Base-by-base conservation (phyloP, 2,113 vertebrate species). In the Notiomystis cincta region DNA sequence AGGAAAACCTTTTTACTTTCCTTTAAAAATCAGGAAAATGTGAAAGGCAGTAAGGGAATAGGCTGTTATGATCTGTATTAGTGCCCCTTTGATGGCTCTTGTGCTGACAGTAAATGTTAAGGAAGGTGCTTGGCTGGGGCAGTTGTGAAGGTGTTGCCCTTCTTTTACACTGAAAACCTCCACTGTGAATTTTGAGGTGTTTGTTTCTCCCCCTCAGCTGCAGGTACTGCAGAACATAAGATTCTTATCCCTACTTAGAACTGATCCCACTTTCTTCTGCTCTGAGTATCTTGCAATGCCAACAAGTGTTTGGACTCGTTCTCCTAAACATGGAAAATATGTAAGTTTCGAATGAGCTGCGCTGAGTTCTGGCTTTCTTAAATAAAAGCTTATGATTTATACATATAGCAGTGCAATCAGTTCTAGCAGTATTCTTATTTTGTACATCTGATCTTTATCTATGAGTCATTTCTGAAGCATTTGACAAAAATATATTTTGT, bases 251-350 rank as follows among this genome's bases (percentile, higher is more conserved):
- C 50, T 92, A 97, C 97, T 96, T 96, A 54, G 96, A 97, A 60
- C 42, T 75, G 31, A 87, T 84, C 15, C 78, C 22, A 16, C 91
- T 93, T 84, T 95, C 90, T 79, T 93, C 83, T 81, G 82, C 53
- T 93, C 93, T 87, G 91, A 96, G 93, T 47, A 65, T 57, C 61
- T 95, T 98, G 77, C 96, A 97, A 82, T 97, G 72, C 96, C 98
- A 98, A 24, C 94, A 97, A 76, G 42, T 73, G 33, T 28, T 79
- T 70, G 84, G 82, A 79, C 44, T 97, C 96, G 94, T 97, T 94
- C 91, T 98, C 73, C 96, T 98, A 79, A 88, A 94, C 27, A 69
- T 66, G 89, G 48, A 90, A 62, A 97, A 89, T 15, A 89, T 13
- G 5, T 66, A 33, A 70, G 45, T 73, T 80, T 95, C 77, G 47